A percentile compares a stretch with the other conserved stretches of the same genome.
Conservation (phyloP, 2,797 vertebrate genomes). For the Pseudomugil gertrudae region DNA sequence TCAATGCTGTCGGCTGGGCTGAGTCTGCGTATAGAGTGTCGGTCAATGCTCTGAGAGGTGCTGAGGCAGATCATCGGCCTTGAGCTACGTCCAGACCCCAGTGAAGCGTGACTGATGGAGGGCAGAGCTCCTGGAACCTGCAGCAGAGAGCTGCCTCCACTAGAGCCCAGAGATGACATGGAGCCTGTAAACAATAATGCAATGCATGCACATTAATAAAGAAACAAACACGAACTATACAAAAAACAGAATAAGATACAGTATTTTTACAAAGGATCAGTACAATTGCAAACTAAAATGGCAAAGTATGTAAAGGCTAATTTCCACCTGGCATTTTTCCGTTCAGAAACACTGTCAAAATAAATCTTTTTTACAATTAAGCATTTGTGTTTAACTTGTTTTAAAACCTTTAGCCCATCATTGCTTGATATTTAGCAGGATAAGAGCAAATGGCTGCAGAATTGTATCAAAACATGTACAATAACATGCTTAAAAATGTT, state of each 20-base stretch:
- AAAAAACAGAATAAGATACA: neutral
- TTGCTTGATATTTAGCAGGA: too few species aligned
- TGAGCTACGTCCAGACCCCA: conserved; percentile 66
- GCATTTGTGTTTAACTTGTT: too few species aligned
- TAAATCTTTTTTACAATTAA: too few species aligned
- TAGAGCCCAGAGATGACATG: conserved; percentile 81
- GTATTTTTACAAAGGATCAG: neutral
- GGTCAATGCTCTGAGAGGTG: conserved; percentile 57
- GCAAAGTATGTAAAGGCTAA: neutral
- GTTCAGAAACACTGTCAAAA: too few species aligned
- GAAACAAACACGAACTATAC: neutral
- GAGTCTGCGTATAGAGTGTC: conserved; percentile 50
- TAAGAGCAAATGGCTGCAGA: too few species aligned
- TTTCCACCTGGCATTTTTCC: too few species aligned
- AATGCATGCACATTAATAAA: neutral
- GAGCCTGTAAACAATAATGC: conserved; percentile 65
- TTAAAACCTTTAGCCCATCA: too few species aligned
- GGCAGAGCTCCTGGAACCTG: conserved; percentile 79
- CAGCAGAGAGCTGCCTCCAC: conserved; percentile 79
- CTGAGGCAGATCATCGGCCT: conserved; percentile 68
- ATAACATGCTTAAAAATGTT: too few species aligned
- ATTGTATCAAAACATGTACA: too few species aligned
- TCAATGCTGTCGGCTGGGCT: conserved; percentile 60
- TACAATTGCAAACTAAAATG: neutral
- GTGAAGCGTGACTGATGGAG: conserved; percentile 68